These are phyloP conservation scores for Microctonus brassicae DNA, from an alignment of 2,888 invertebrate species.

Conservation along the genomic window DNA sequence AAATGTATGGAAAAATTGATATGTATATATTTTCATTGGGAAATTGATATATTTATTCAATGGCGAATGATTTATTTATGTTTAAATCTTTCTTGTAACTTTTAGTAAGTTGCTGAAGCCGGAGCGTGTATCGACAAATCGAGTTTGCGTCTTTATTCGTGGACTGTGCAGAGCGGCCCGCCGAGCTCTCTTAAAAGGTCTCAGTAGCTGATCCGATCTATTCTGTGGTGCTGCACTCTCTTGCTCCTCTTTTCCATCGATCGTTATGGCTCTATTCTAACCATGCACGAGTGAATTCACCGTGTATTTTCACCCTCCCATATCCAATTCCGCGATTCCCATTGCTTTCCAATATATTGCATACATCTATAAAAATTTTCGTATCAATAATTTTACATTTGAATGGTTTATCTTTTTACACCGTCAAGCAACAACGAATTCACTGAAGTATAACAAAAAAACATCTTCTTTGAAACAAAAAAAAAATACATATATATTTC, in stretches of 20 bases:
- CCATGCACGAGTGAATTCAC: conserved; percentile 11
- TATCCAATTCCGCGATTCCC: not conserved
- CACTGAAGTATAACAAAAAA: too few species aligned
- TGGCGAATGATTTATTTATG: not conserved
- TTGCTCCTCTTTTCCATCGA: conserved; percentile 17
- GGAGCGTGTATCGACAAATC: conserved; percentile 37
- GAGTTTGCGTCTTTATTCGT: conserved; percentile 34
- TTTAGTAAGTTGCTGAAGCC: not conserved
- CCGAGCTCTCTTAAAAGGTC: conserved; percentile 12
- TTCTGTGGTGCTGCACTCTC: conserved; percentile 7
- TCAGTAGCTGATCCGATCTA: conserved; percentile 40
- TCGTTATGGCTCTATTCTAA: conserved; percentile 41
- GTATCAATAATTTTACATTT: conserved; percentile 45
- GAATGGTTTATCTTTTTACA: conserved; percentile 8
- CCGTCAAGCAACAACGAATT: not conserved
- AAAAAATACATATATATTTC: too few species aligned
- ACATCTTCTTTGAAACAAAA: too few species aligned
- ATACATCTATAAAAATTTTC: conserved; percentile 25
- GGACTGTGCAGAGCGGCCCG: conserved; percentile 4
- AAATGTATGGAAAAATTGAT: not conserved
- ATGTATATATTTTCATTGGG: not conserved
- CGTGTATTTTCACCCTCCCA: not conserved
- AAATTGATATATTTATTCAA: not conserved
- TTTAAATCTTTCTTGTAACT: not conserved
- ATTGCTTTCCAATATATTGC: not conserved